Conservation (phyloP, 2,113 vertebrate species). For the Vidua macroura region DNA sequence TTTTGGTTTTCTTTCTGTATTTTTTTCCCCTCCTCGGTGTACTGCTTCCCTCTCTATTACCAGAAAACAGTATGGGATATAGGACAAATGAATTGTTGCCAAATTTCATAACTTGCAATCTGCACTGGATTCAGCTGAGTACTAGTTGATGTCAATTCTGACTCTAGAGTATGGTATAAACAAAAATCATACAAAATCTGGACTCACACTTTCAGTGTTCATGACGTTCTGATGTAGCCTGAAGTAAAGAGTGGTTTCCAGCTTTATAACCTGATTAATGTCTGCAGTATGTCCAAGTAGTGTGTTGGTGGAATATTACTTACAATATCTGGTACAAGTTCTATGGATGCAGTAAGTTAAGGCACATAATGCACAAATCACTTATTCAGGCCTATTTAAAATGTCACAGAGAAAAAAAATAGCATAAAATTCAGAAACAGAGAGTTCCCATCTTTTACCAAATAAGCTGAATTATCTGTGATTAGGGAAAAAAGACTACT, state of each 20-base stretch:
- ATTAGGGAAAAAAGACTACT: neutral
- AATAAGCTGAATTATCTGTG: neutral
- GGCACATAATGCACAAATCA: neutral
- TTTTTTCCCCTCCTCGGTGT: rapidly evolving
- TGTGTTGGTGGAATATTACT: neutral
- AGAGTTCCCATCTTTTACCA: neutral
- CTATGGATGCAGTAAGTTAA: neutral
- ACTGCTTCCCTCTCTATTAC: neutral
- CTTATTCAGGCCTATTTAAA: neutral
- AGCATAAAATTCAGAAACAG: neutral
- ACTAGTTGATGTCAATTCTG: neutral
- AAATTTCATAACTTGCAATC: neutral
- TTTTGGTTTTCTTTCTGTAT: neutral
- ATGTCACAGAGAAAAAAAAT: neutral
- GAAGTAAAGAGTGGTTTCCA: neutral
- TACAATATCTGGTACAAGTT: neutral
- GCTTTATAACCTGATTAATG: neutral
- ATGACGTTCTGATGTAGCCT: neutral
- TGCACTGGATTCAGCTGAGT: neutral
- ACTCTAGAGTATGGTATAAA: neutral
- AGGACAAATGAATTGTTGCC: neutral
- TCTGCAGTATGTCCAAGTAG: neutral
- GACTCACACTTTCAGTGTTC: neutral
- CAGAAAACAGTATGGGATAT: neutral
- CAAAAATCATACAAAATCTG: neutral